phyloP scores from a whole-genome alignment of 2,888 invertebrate species.

The Coecobrya sp. region DNA sequence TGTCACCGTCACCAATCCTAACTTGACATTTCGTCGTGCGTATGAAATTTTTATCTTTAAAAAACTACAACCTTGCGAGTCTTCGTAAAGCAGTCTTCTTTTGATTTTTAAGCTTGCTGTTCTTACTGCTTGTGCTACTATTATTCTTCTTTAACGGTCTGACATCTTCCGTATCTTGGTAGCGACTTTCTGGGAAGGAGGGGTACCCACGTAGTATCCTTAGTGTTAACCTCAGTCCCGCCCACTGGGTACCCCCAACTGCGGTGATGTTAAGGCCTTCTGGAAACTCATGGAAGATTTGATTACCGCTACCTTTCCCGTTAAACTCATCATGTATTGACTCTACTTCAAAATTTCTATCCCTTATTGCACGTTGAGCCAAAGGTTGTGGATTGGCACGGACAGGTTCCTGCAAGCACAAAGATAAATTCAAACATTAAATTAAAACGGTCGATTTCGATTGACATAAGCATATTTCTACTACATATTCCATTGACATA shows the following conservation, averaged over 20 bases:
- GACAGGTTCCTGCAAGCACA: constrained; percentile 45
- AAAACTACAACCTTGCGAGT: constrained; percentile 21
- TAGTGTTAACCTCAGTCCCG: too few relatives aligned
- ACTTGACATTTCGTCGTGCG: background rate
- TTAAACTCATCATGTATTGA: too few relatives aligned
- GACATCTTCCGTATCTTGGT: too few relatives aligned
- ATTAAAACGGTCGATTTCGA: background rate
- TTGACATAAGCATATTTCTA: background rate
- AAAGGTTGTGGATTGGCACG: background rate
- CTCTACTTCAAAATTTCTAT: background rate
- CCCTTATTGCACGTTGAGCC: constrained; percentile 24
- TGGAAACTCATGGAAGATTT: constrained; percentile 7
- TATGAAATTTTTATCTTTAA: background rate
- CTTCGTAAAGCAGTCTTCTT: constrained; percentile 13
- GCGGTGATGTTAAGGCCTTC: too few relatives aligned
- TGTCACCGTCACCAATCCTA: background rate
- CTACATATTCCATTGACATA: background rate
- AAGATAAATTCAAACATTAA: constrained; percentile 2
- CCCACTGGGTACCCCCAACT: too few relatives aligned
- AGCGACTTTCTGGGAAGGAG: constrained; percentile 35
- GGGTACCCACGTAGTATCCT: too few relatives aligned
- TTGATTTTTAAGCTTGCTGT: constrained; percentile 20
- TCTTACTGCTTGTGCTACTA: constrained; percentile 29
- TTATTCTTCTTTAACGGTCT: constrained; percentile 26
- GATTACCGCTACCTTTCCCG: constrained; percentile 26